Evolutionary conservation across 2,888 invertebrate genomes (phyloP).

Genomic region (Auanema freiburgensis): DNA sequence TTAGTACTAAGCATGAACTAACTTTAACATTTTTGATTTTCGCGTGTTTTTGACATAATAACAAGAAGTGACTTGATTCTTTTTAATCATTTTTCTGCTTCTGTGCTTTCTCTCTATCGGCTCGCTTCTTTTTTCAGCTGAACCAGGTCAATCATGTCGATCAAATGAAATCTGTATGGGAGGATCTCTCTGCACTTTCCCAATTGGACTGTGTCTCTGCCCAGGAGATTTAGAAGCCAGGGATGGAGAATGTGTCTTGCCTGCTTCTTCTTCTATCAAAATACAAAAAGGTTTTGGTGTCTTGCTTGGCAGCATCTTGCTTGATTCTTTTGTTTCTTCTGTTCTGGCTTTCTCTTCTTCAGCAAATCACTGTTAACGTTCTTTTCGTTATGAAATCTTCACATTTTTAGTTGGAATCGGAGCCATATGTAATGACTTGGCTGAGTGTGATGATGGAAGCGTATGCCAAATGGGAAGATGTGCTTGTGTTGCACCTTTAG

Average conservation of each 20-base stretch:
- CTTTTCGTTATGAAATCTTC: too few relatives aligned
- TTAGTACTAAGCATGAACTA: too few relatives aligned
- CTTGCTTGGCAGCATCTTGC: too few relatives aligned
- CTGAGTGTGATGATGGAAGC: slow-evolving; percentile 54
- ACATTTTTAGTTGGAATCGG: slow-evolving; percentile 56
- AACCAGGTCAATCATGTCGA: slow-evolving; percentile 57
- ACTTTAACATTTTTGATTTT: too few relatives aligned
- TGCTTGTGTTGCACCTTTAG: slow-evolving; percentile 53
- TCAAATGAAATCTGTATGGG: slow-evolving; percentile 58
- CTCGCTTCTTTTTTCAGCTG: slow-evolving; percentile 23
- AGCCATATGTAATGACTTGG: slow-evolving; percentile 52
- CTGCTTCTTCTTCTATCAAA: slow-evolving; percentile 38
- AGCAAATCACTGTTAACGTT: too few relatives aligned
- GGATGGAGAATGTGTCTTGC: slow-evolving; percentile 56
- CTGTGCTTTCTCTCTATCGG: too few relatives aligned
- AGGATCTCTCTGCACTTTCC: slow-evolving; percentile 57
- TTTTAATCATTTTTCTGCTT: too few relatives aligned
- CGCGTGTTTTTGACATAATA: too few relatives aligned
- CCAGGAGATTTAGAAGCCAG: slow-evolving; percentile 57
- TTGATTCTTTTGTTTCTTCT: background rate
- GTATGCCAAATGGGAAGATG: slow-evolving; percentile 57
- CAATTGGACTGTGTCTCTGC: slow-evolving; percentile 59
- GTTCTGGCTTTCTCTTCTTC: slow-evolving; percentile 6
- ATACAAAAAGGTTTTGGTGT: slow-evolving; percentile 29
- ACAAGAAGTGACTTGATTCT: too few relatives aligned